phyloP scores from a whole-genome alignment of 2,888 invertebrate species.

The Drosophila quinaria region DNA sequence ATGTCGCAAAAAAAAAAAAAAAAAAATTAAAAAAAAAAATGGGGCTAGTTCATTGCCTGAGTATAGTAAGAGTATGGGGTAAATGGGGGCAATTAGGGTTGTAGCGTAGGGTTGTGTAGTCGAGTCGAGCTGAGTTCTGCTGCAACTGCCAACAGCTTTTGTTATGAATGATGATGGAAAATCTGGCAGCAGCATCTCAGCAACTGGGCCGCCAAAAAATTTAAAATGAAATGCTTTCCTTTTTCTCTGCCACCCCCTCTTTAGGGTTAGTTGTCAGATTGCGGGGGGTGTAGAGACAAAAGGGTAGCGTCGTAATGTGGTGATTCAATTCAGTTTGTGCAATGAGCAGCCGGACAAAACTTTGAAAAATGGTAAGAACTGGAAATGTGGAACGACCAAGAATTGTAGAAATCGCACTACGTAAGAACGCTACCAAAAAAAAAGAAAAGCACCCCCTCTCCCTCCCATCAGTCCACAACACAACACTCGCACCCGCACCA shows the following conservation, averaged over 20 bases:
- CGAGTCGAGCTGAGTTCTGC: slow-evolving; percentile 34
- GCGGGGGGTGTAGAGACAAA: slow-evolving; percentile 26
- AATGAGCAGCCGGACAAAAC: slow-evolving; percentile 74
- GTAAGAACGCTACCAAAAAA: slow-evolving; percentile 1
- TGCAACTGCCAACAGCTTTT: slow-evolving; percentile 81
- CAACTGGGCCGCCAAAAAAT: slow-evolving; percentile 65
- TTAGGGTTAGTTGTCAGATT: background rate
- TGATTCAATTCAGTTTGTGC: slow-evolving; percentile 80
- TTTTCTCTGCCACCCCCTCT: background rate
- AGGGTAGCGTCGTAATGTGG: slow-evolving; percentile 58
- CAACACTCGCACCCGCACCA: background rate
- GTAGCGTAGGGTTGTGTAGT: slow-evolving; percentile 17
- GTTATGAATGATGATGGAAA: slow-evolving; percentile 81
- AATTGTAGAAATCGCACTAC: slow-evolving; percentile 15
- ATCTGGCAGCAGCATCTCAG: slow-evolving; percentile 78
- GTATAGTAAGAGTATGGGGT: background rate
- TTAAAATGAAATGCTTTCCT: slow-evolving; percentile 49
- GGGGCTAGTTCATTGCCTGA: slow-evolving; percentile 53
- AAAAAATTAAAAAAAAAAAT: slow-evolving; percentile 1
- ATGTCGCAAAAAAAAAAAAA: slow-evolving; percentile 61
- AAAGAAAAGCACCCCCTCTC: too few species aligned
- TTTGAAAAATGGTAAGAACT: slow-evolving; percentile 67
- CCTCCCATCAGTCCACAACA: background rate
- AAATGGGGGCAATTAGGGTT: background rate
- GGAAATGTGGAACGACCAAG: slow-evolving; percentile 42